Evolutionary conservation across 2,797 vertebrate species (phyloP).

Genomic region (Smutsia gigantea): DNA sequence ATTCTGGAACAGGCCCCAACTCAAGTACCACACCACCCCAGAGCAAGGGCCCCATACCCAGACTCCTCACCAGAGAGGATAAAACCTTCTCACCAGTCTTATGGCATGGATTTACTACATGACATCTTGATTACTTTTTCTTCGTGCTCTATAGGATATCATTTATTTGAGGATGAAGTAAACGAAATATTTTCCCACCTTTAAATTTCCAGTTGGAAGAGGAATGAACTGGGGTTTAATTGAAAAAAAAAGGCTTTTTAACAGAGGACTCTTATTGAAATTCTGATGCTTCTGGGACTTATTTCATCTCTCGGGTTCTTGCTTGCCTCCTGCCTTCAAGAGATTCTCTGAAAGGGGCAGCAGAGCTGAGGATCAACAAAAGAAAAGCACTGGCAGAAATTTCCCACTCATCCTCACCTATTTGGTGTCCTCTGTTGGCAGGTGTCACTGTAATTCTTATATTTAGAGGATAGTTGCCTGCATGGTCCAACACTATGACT

Average conservation of each 20-base stretch:
- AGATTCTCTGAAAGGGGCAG: neutral
- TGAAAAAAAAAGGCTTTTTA: neutral
- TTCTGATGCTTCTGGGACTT: neutral
- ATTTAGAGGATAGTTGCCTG: neutral
- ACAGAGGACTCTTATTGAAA: neutral
- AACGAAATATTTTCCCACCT: neutral
- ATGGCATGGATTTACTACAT: neutral
- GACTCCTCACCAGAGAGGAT: neutral
- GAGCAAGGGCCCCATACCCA: neutral
- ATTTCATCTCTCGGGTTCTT: neutral
- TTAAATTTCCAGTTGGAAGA: conserved; percentile 16
- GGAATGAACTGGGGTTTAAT: neutral
- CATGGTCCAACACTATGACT: neutral
- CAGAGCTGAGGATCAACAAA: neutral
- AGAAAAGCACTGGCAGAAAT: neutral
- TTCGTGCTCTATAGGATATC: neutral
- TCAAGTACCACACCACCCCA: neutral
- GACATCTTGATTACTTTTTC: neutral
- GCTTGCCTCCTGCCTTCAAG: neutral
- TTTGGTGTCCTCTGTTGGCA: neutral
- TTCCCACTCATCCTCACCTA: neutral
- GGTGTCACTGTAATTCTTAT: neutral
- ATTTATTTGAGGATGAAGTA: neutral
- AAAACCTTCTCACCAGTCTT: neutral
- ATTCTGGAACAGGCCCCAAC: neutral